Percentiles rank a stretch among this genome's conserved stretches.
Conservation (phyloP, 2,797 vertebrate genomes). For the Fratercula arctica region DNA sequence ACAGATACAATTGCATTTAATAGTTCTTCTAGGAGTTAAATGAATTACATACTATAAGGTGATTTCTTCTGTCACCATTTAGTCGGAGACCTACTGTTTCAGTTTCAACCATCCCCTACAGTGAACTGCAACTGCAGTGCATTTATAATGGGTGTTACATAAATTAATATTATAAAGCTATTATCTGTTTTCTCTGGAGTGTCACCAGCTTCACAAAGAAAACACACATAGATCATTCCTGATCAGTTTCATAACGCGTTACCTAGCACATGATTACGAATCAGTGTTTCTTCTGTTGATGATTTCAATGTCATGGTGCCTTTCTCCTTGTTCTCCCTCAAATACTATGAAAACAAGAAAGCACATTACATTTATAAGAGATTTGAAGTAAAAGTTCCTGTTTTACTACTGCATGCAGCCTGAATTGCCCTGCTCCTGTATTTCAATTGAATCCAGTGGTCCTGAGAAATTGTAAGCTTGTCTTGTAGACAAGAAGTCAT, state of each 20-base stretch:
- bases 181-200: neutral
- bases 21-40: neutral
- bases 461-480: neutral
- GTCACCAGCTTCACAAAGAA: neutral
- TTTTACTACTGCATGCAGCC: neutral
- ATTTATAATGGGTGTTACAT: neutral
- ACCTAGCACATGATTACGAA: neutral
- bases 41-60: neutral
- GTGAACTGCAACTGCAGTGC: neutral
- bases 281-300: neutral
- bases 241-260: neutral
- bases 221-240: neutral
- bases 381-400: neutral
- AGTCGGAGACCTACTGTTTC: neutral
- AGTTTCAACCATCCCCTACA: rapidly evolving
- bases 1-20: neutral
- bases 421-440: neutral
- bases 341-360: neutral
- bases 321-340: neutral
- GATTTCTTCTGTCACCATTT: neutral
- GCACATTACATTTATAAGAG: neutral
- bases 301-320: neutral
- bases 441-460: neutral
- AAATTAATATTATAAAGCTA: neutral
- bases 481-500: neutral